Conservation (phyloP, 2,113 vertebrate species). For the Chaetops frenatus region DNA sequence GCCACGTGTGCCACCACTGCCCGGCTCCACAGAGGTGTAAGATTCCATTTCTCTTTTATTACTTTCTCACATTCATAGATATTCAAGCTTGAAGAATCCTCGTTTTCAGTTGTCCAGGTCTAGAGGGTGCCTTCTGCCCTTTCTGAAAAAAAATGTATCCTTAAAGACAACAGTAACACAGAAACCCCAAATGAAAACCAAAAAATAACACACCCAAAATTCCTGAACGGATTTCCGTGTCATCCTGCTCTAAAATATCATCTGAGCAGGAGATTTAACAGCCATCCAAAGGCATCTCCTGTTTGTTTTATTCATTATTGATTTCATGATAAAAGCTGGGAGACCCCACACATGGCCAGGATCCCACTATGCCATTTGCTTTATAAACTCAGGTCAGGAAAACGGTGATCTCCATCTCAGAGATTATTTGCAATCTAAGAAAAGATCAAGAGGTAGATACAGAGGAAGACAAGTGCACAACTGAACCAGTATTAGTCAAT, state of each 20-base stretch:
- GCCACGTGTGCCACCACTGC: rapidly evolving
- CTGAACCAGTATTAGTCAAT: background rate
- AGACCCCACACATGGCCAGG: background rate
- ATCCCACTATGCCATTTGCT: background rate
- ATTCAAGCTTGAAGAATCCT: background rate
- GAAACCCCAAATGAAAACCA: background rate
- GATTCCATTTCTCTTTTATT: background rate
- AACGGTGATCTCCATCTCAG: background rate
- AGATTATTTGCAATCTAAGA: background rate
- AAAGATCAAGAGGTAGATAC: background rate
- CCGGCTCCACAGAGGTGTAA: rapidly evolving
- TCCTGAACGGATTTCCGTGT: background rate
- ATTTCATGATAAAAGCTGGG: background rate
- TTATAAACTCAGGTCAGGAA: background rate
- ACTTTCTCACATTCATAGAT: background rate
- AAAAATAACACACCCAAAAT: background rate
- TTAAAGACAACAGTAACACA: background rate
- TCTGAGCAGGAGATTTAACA: background rate
- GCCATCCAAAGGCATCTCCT: background rate
- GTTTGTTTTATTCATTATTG: background rate
- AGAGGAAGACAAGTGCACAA: background rate
- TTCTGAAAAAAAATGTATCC: rapidly evolving
- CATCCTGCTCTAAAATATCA: background rate
- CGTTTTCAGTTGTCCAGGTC: background rate
- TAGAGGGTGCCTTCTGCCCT: background rate